Evolutionary conservation across 2,888 invertebrate genomes (phyloP), one percentile per base, ranked within the genome.

Genomic region (Lasioglossum villosulum): DNA sequence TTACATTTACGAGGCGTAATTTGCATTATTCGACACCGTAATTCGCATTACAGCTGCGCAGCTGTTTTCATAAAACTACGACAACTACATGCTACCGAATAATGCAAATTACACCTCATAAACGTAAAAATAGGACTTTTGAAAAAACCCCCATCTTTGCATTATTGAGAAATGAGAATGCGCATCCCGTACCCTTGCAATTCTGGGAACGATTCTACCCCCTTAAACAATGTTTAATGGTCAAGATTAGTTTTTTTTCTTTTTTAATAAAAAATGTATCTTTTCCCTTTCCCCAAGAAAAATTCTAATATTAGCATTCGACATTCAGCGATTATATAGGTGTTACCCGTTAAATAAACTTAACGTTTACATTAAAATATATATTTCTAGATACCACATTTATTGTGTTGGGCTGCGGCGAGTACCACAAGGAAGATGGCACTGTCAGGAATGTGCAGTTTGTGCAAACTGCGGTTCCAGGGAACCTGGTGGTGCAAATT

Each of bases 381-480:
- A 34, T 63, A 63, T 34, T 63, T 63, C 34, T 63, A 96, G 96
- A 79, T 98, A 98, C 95, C 99, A 99, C 95, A 98, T 98, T 89
- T 98, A 98, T 96, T 99, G 99, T 95, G 98, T 98, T 79, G 98
- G 98, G 10, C 95, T 98, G 70, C 96, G 96, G 85, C 96, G 96
- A 86, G 97, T 98, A 92, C 99, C 99, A 6, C 97, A 96, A 88
- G 98, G 98, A 59, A 97, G 98, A 75, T 99, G 99, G 99, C 98
- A 98, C 94, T 99, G 99, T 95, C 96, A 96, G 82, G 97, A 97
- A 90, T 98, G 98, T 94, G 97, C 97, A 14, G 95, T 97, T 79
- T 98, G 96, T 88, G 95, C 95, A 23, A 95, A 95, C 23, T 96
- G 96, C 90, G 96, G 96, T 2, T 94, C 95, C 1, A 95, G 95